A percentile compares a stretch with the other conserved stretches of the same genome.
Evolutionary conservation across 2,113 vertebrate species (phyloP).

Genomic region (Tyto alba): DNA sequence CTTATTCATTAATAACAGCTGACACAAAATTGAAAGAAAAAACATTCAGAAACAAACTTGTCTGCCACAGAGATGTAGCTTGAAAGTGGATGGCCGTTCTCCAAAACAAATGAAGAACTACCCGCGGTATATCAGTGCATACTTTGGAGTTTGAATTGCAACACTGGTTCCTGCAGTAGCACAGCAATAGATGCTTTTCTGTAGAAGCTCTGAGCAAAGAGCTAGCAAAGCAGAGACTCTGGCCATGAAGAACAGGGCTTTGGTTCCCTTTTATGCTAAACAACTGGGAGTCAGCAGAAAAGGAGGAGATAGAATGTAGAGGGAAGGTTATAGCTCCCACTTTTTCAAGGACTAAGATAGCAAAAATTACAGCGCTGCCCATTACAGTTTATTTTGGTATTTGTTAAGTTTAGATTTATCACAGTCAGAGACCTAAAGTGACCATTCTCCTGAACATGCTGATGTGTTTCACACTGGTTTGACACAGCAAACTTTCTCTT

Average conservation of each 20-base stretch:
- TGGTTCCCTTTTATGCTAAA: not conserved
- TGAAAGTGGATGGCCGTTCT: not conserved
- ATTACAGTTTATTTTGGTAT: not conserved
- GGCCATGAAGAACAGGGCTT: not conserved
- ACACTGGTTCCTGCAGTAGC: not conserved
- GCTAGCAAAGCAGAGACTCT: not conserved
- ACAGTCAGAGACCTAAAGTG: not conserved
- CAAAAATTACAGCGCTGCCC: not conserved
- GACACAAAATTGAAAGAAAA: not conserved
- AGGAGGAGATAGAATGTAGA: not conserved
- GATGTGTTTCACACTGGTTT: not conserved
- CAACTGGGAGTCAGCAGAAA: not conserved
- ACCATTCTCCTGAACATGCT: rapidly evolving
- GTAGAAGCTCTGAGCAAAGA: not conserved
- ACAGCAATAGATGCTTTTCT: not conserved
- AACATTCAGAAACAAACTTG: not conserved
- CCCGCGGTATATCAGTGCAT: rapidly evolving
- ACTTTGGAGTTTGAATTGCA: not conserved
- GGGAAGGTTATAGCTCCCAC: not conserved
- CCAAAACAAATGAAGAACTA: not conserved
- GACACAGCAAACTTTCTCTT: not conserved
- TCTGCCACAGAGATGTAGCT: not conserved
- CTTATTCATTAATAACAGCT: not conserved
- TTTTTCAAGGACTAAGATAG: not conserved
- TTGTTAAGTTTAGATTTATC: not conserved